Conservation (phyloP, 2,888 invertebrate genomes). For the Apamea monoglypha region DNA sequence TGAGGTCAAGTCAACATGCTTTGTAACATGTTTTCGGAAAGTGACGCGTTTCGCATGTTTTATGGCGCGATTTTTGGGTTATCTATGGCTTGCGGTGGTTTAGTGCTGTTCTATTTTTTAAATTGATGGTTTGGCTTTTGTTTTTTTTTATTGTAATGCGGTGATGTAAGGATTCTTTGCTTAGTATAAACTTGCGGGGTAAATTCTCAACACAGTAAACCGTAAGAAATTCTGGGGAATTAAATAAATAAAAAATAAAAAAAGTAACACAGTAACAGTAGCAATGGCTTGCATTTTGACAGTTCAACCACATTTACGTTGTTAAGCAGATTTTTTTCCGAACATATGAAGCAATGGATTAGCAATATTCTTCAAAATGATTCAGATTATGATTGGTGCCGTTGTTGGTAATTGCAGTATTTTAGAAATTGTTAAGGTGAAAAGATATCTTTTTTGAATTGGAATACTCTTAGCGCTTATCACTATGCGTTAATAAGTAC, state of each 20-base stretch:
- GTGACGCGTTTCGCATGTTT: slow-evolving; percentile 64
- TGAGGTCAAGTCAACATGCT: slow-evolving; percentile 74
- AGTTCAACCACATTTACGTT: no score
- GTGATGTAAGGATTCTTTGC: not conserved
- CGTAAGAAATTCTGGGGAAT: no score
- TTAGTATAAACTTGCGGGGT: not conserved
- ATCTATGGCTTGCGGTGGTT: slow-evolving; percentile 30
- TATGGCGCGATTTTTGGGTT: slow-evolving; percentile 54
- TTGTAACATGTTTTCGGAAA: slow-evolving; percentile 63
- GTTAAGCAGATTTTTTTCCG: no score
- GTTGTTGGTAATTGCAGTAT: not conserved
- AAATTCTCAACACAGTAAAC: no score
- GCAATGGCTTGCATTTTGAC: no score
- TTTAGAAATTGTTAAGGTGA: no score
- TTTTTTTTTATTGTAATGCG: slow-evolving; percentile 7
- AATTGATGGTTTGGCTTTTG: slow-evolving; percentile 4
- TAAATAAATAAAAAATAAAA: no score
- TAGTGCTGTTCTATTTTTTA: slow-evolving; percentile 25
- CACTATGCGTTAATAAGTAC: not conserved
- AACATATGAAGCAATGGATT: no score
- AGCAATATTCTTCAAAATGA: no score
- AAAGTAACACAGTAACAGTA: no score
- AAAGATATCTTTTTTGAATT: not conserved
- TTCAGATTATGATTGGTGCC: no score
- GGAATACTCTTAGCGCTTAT: not conserved